Base-by-base conservation (phyloP, 2,797 vertebrate genomes). In the Lepilemur ruficaudatus region DNA sequence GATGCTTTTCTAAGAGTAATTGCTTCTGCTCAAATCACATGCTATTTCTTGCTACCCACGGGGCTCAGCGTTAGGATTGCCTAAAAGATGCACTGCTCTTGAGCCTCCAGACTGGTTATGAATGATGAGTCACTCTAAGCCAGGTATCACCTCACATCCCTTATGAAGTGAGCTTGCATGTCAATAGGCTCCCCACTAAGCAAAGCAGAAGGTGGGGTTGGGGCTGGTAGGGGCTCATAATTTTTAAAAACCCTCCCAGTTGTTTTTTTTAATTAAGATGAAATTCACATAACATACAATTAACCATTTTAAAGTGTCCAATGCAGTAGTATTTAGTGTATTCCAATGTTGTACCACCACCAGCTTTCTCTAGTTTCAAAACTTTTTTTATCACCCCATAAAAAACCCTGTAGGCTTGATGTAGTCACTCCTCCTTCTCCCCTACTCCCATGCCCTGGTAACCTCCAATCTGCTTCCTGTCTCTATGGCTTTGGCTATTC, bases 1-100 rank as follows among this genome's bases (percentile, higher is more conserved):
- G 92, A 90, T 95, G 94, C 93, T 96, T 95, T 96, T 82, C 84
- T 86, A 94, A 97, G 81, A 92, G 76, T 91, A 96, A 95, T 91
- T 94, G 95, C 92, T 94, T 85, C 93, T 96, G 72, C 52, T 95
- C 75, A 92, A 76, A 96, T 95, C 95, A 89, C 73, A 88, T 65
- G 79, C 69, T 95, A 70, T 94, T 90, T 91, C 96, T 96, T 95
- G 78, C 76, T 85, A 65, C 93, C 85, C 92, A 35, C 1, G 0
- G 90, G 94, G 87, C 73, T 86, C 35, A 10, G n/a, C 46, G 10
- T 91, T 79, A 93, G 94, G 69, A 91, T 0, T 86, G 82, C 76
- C 61, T 81, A 28, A 94, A 94, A 65, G 75, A 96, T 87, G 91
- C 76, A 82, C 70, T 83, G 75, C 84, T 96, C 72, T 78, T 73